These are phyloP conservation scores for Yoshiicerus persimilis DNA, from an alignment of 1,140 invertebrate species.

Conservation along the genomic window DNA sequence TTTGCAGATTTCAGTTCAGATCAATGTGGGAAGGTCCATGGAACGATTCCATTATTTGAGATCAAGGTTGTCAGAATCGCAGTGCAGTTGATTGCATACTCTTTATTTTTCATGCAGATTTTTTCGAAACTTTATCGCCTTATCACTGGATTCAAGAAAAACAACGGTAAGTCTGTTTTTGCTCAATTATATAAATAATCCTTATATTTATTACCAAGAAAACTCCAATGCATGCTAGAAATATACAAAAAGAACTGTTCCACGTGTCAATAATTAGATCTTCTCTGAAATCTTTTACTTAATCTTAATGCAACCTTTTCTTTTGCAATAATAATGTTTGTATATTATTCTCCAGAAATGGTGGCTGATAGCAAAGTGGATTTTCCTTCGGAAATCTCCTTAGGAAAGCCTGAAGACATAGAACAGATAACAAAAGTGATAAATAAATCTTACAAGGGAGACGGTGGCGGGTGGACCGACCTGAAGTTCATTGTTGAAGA, in stretches of 20 bases:
- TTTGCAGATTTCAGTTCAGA: neutral
- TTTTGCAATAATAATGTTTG: too few relatives aligned
- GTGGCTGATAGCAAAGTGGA: neutral
- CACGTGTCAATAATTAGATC: too few relatives aligned
- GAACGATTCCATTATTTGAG: neutral
- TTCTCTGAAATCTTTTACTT: too few relatives aligned
- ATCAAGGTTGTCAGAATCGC: neutral
- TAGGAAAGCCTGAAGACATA: neutral
- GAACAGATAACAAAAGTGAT: neutral
- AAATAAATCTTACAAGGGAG: neutral
- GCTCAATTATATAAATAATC: too few relatives aligned
- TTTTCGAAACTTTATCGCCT: neutral
- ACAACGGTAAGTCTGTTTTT: too few relatives aligned
- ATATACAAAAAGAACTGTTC: too few relatives aligned
- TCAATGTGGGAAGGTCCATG: neutral
- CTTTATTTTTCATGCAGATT: neutral
- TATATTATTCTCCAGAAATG: neutral
- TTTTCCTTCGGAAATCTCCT: neutral
- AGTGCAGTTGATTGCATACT: neutral
- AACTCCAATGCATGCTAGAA: too few relatives aligned
- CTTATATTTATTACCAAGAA: too few relatives aligned
- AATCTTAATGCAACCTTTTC: too few relatives aligned
- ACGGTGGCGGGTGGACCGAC: neutral
- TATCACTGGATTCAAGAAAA: neutral
- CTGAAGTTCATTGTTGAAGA: neutral